phyloP scores from a whole-genome alignment of 2,797 vertebrate genomes.

The Macroramphosus scolopax region DNA sequence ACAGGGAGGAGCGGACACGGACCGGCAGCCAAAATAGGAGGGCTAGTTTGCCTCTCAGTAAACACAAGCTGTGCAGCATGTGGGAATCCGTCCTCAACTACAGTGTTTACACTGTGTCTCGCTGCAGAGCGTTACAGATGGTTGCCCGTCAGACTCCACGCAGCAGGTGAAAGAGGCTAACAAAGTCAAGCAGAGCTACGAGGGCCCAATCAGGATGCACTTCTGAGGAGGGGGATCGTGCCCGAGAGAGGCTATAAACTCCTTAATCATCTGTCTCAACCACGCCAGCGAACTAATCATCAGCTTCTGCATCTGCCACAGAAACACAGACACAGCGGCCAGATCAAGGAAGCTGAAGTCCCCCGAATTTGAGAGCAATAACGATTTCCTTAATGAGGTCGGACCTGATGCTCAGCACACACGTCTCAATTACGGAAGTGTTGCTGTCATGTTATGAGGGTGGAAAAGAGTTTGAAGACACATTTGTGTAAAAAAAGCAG shows the following conservation, averaged over 20 bases:
- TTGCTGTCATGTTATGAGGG: not conserved
- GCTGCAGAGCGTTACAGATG: constrained; percentile 53
- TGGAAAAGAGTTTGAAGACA: not conserved
- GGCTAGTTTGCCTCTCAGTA: constrained; percentile 51
- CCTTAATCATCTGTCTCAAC: constrained; percentile 45
- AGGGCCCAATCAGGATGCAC: constrained; percentile 38
- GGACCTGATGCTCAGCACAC: constrained; percentile 5
- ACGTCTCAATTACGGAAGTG: constrained; percentile 1
- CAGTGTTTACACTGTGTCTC: constrained; percentile 53
- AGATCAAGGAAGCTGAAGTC: constrained; percentile 20
- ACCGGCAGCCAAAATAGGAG: constrained; percentile 45
- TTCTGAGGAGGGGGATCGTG: constrained; percentile 38
- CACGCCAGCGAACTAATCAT: constrained; percentile 36
- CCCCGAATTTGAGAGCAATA: constrained; percentile 9
- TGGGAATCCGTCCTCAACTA: constrained; percentile 50
- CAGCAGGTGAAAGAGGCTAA: constrained; percentile 46
- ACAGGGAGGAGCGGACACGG: constrained; percentile 33
- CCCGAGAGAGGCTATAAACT: constrained; percentile 48
- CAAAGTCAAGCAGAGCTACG: constrained; percentile 37
- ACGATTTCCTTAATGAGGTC: constrained; percentile 32
- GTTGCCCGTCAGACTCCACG: constrained; percentile 27
- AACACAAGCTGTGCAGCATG: constrained; percentile 68
- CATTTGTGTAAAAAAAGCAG: not conserved
- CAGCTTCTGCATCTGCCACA: constrained; percentile 35
- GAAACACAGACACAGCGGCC: constrained; percentile 20